Evolutionary conservation across 2,797 vertebrate genomes (phyloP).

Genomic region (Trachurus trachurus): DNA sequence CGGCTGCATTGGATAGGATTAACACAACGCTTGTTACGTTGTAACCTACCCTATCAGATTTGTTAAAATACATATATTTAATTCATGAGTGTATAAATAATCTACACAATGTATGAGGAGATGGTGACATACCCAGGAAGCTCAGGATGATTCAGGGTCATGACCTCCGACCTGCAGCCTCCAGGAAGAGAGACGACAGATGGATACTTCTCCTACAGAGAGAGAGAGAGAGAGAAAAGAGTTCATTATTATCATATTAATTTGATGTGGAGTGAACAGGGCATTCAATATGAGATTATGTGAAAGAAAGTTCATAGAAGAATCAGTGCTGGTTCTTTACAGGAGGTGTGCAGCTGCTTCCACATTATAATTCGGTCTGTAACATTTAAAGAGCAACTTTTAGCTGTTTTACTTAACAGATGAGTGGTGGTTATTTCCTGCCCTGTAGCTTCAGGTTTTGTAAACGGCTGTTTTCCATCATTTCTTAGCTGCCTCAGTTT

Average conservation of each 20-base stretch:
- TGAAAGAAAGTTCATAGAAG: background rate
- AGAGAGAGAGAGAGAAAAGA: constrained; percentile 4
- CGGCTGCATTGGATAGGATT: too few species aligned
- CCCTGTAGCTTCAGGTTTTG: background rate
- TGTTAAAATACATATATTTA: too few species aligned
- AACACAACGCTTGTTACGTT: too few species aligned
- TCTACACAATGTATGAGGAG: background rate
- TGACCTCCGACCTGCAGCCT: constrained; percentile 84
- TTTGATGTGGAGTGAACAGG: background rate
- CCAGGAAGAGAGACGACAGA: constrained; percentile 84
- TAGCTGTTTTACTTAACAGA: background rate
- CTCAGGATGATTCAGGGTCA: constrained; percentile 83
- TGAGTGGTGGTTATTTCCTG: background rate
- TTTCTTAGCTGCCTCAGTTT: background rate
- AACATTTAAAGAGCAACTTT: background rate
- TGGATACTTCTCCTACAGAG: constrained; percentile 89
- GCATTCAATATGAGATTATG: background rate
- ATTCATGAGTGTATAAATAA: background rate
- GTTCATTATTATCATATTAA: background rate
- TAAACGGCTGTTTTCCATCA: background rate
- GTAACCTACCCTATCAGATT: too few species aligned
- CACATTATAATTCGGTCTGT: too few species aligned
- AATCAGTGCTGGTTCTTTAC: too few species aligned
- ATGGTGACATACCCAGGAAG: constrained; percentile 85
- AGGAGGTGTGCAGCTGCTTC: background rate